These are phyloP conservation scores for Linepithema humile DNA, from an alignment of 1,140 invertebrate species.

Conservation along the genomic window DNA sequence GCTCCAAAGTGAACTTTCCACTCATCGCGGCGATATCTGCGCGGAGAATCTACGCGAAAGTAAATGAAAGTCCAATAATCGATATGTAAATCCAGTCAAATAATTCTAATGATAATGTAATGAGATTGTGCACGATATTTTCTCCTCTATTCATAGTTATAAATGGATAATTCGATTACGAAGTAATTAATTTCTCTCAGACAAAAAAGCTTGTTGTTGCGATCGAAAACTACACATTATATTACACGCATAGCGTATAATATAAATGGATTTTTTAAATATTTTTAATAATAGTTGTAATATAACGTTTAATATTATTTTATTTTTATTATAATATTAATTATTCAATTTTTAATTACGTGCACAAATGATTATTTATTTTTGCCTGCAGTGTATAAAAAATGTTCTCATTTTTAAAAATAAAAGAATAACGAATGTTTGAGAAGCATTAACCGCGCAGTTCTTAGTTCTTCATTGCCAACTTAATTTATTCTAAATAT, in stretches of 20 bases:
- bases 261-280: neutral
- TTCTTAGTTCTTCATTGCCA: too few species aligned
- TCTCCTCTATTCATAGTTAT: neutral
- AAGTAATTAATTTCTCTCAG: neutral
- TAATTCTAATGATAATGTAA: constrained; percentile 15
- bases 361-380: too few species aligned
- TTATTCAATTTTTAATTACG: too few species aligned
- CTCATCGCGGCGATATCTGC: neutral
- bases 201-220: neutral
- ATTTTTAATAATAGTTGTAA: too few species aligned
- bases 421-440: too few species aligned
- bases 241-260: neutral
- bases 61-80: constrained; percentile 21
- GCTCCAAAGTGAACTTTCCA: constrained; percentile 20
- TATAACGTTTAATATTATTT: too few species aligned
- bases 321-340: too few species aligned
- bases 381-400: too few species aligned
- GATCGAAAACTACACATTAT: neutral
- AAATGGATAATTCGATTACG: neutral
- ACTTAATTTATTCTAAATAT: neutral
- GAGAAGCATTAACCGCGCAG: too few species aligned
- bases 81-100: constrained; percentile 1
- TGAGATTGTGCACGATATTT: neutral
- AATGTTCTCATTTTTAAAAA: too few species aligned
- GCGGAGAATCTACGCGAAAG: neutral